Base-by-base conservation (phyloP, 2,797 vertebrate species). In the Onychomys leucogaster region DNA sequence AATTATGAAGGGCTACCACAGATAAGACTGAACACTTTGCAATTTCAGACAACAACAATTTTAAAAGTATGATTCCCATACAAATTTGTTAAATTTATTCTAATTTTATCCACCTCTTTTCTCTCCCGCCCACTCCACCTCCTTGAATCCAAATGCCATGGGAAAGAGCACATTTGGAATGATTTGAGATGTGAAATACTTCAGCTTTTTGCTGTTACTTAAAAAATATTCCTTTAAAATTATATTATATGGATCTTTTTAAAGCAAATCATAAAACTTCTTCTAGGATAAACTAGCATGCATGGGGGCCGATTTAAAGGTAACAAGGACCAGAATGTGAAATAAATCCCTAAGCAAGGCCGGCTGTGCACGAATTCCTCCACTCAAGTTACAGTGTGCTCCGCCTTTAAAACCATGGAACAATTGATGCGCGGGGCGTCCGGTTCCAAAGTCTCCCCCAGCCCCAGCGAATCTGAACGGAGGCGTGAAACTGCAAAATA, bases 111-210 rank as follows among this genome's bases (percentile, higher is more conserved):
- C 57, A 92, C 65, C 49, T 19, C 75, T 91, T 87, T 83, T 94
- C 94, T 95, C 95, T 94, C 46, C 41, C 89, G 80, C 96, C 95
- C 78, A 95, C 89, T 95, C 96, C 91, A 94, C 94, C 94, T 87
- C 95, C 87, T 96, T 10, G 0, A 95, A 96, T n/a, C 95, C 96
- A 97, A 96, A 97, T 94, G 94, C 43, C 69, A 71, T 37, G 75
- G 78, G 21, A 85, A 95, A 73, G 78, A 88, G 41, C 0, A 0
- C 77, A 67, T 90, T 87, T 82, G 86, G 63, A 87, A 63, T 57
- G 82, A 94, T 77, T 71, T 71, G 84, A 49, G 81, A 92, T 59
- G 46, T 37, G 88, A 89, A 87, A 90, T 13, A n/a, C 57, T 76
- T 71, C 37, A 46, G 73, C 23, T 71, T 94, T 92, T 85, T 37